Percentiles rank a stretch among this genome's conserved stretches.
phyloP scores from a whole-genome alignment of 1,140 invertebrate species.

The Nylanderia fulva region DNA sequence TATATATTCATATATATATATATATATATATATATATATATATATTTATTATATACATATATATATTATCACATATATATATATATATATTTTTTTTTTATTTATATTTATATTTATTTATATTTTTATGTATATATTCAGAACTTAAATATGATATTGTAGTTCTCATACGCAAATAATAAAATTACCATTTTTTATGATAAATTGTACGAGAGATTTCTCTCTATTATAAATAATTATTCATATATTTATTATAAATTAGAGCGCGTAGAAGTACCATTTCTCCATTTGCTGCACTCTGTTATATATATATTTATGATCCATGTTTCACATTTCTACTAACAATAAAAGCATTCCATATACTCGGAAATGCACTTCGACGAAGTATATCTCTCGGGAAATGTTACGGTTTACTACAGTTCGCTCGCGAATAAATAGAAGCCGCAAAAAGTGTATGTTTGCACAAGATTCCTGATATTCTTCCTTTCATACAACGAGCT shows the following conservation, averaged over 20 bases:
- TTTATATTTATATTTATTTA: no score
- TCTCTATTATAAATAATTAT: slow-evolving; percentile 67
- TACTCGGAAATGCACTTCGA: slow-evolving; percentile 29
- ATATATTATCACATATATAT: no score
- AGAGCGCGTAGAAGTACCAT: slow-evolving; percentile 29
- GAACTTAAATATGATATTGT: neutral
- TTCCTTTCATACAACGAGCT: neutral
- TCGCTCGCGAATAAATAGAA: slow-evolving; percentile 55
- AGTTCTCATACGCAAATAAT: slow-evolving; percentile 15
- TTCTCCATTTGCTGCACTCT: slow-evolving; percentile 54
- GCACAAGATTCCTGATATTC: slow-evolving; percentile 32
- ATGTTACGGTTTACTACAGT: slow-evolving; percentile 46
- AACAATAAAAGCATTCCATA: slow-evolving; percentile 55
- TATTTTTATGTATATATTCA: neutral
- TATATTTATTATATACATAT: no score
- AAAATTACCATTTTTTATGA: slow-evolving; percentile 4
- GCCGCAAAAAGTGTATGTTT: slow-evolving; percentile 53
- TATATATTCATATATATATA: no score
- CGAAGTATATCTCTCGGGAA: slow-evolving; percentile 49
- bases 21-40: no score
- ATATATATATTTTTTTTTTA: neutral
- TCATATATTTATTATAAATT: slow-evolving; percentile 64
- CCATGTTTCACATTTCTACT: slow-evolving; percentile 62
- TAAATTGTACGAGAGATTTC: slow-evolving; percentile 27
- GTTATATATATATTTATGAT: slow-evolving; percentile 65